Base-by-base conservation (phyloP, 2,888 invertebrate genomes). In the Oscheius sp. region DNA sequence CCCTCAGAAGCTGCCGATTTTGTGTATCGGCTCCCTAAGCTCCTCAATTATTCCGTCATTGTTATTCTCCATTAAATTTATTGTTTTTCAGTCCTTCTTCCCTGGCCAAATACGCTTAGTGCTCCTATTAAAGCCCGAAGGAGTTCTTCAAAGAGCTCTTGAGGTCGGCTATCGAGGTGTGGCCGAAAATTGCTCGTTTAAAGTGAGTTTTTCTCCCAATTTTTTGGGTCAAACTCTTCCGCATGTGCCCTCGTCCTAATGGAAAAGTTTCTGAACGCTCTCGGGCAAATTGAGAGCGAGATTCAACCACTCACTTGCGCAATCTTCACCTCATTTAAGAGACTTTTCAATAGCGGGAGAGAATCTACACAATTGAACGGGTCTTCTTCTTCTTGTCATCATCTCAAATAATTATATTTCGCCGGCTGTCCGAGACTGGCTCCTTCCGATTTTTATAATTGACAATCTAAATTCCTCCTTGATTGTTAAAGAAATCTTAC, bases 101-200 rank as follows among this genome's bases (percentile, higher is more conserved):
- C 86, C 86, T 49, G 85, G 84, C 29, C 77, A 81, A 68, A 76
- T 87, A 35, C 81, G 80, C 27, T 82, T 86, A 43, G 75, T 84
- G 21, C 83, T 84, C 43, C 73, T 87, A 58, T 76, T 87, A 73
- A 92, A 96, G 79, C 97, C 97, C 25, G 93, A 93, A 72, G 95
- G 96, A 83, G 95, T 97, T 89, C 92, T 98, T 84, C 97, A 97
- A 90, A 94, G 96, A 90, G 96, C 96, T 43, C 92, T 97, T 83
- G 97, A 97, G 92, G 94, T 95, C 82, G 95, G 96, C 90, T 91
- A 91, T 73, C 77, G 86, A 27, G 85, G 81, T 45, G 77, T 86
- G 45, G 81, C 82, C 27, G 87, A 86, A 21, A 80, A 78, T 72
- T 84, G 83, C 74, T 73, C 82, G 53, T 87, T 85, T 78, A 84